Conservation (phyloP, 2,113 vertebrate genomes). For the Thomomys bottae region DNA sequence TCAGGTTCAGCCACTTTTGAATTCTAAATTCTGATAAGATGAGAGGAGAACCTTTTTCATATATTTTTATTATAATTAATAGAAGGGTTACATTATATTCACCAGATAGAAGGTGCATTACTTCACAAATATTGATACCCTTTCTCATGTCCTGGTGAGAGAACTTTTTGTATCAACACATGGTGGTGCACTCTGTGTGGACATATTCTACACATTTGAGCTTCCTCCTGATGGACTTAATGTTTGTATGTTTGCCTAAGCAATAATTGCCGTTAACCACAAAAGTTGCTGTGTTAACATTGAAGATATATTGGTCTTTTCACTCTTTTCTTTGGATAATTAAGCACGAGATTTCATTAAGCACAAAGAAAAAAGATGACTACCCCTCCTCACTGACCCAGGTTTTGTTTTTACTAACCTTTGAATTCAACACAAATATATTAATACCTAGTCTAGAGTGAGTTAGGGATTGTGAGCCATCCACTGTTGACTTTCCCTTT, state of each 20-base stretch:
- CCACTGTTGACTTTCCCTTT: background rate
- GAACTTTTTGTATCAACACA: background rate
- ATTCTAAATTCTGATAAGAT: too few relatives aligned
- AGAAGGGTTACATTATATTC: too few relatives aligned
- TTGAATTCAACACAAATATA: background rate
- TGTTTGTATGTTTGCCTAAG: background rate
- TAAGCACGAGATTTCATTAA: constrained; percentile 57
- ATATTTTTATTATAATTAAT: too few relatives aligned
- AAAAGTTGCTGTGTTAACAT: background rate
- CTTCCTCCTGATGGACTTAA: constrained; percentile 8
- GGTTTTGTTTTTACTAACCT: background rate
- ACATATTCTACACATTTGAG: background rate
- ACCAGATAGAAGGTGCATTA: too few relatives aligned
- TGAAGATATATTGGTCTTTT: background rate
- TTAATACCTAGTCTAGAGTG: too few relatives aligned
- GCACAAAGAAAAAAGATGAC: constrained; percentile 20
- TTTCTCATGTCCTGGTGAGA: background rate
- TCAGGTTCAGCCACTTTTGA: background rate
- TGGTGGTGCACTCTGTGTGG: background rate
- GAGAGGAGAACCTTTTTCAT: background rate
- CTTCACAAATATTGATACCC: background rate
- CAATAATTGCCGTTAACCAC: constrained; percentile 46
- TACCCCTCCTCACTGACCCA: constrained; percentile 40
- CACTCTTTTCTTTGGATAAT: constrained; percentile 44
- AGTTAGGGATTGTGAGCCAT: too few relatives aligned